phyloP scores from a whole-genome alignment of 2,888 invertebrate genomes.

The Lycia hirtaria region DNA sequence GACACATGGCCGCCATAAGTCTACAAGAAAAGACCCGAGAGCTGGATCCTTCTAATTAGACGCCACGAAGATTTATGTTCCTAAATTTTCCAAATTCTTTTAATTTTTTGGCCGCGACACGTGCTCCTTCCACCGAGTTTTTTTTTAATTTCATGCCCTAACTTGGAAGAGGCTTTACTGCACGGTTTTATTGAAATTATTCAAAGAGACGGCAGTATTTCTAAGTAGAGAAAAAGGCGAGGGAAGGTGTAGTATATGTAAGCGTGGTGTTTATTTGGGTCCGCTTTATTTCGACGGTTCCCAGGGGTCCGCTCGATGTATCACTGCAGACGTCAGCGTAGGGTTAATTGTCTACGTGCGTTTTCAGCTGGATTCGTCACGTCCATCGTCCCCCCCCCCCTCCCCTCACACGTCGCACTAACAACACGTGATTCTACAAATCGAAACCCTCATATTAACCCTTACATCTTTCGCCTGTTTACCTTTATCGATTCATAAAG shows the following conservation, averaged over 20 bases:
- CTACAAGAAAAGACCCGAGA: conserved; percentile 70
- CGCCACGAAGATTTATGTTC: conserved; percentile 77
- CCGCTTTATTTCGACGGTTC: conserved; percentile 60
- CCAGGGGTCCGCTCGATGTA: conserved; percentile 63
- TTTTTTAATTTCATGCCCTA: conserved; percentile 50
- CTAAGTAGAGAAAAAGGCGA: conserved; percentile 51
- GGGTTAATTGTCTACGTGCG: conserved; percentile 81
- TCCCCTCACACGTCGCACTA: conserved; percentile 44
- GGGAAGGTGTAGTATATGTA: conserved; percentile 52
- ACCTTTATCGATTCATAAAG: conserved; percentile 39
- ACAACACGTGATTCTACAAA: conserved; percentile 57
- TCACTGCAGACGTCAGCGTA: conserved; percentile 74
- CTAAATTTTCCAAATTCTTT: conserved; percentile 75
- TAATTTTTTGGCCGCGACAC: conserved; percentile 72
- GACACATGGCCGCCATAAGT: conserved; percentile 80
- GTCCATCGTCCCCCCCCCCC: conserved; percentile 56
- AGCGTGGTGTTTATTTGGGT: conserved; percentile 66
- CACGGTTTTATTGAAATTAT: conserved; percentile 44
- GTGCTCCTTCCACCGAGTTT: conserved; percentile 58
- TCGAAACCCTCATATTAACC: conserved; percentile 44
- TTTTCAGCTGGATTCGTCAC: conserved; percentile 75
- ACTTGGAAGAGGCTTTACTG: conserved; percentile 47
- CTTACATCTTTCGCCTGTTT: conserved; percentile 43
- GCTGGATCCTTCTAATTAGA: conserved; percentile 80
- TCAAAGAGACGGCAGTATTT: conserved; percentile 45